Conservation (phyloP, 2,113 vertebrate species). For the Paradoxurus hermaphroditus region DNA sequence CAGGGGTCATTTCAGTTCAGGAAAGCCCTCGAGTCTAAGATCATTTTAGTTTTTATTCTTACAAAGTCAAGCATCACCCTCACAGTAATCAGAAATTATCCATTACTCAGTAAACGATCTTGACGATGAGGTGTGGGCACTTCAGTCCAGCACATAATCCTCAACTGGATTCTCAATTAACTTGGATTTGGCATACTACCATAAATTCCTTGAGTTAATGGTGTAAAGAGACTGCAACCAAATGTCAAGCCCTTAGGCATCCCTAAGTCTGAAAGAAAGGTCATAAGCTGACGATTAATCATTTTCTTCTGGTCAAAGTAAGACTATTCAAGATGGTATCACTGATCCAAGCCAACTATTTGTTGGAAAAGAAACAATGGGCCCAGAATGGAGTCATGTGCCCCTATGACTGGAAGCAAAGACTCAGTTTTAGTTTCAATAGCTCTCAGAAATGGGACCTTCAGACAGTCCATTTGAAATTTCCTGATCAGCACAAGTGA, state of each 20-base stretch:
- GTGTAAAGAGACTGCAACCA: neutral
- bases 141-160: neutral
- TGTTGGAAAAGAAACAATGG: neutral
- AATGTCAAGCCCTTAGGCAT: neutral
- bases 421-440: neutral
- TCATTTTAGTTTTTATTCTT: conserved; percentile 13
- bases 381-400: neutral
- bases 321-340: neutral
- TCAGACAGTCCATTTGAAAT: neutral
- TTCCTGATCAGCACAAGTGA: neutral
- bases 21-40: neutral
- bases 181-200: neutral
- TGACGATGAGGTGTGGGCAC: neutral
- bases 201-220: neutral
- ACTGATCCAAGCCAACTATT: neutral
- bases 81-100: neutral
- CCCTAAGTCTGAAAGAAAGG: neutral
- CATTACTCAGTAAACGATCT: neutral
- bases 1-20: neutral
- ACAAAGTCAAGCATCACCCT: neutral
- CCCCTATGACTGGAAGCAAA: neutral
- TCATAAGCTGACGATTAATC: neutral
- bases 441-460: neutral
- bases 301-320: neutral
- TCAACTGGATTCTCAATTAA: conserved; percentile 4